Conservation (phyloP, 1,140 invertebrate species). For the Globodera ellingtonae region DNA sequence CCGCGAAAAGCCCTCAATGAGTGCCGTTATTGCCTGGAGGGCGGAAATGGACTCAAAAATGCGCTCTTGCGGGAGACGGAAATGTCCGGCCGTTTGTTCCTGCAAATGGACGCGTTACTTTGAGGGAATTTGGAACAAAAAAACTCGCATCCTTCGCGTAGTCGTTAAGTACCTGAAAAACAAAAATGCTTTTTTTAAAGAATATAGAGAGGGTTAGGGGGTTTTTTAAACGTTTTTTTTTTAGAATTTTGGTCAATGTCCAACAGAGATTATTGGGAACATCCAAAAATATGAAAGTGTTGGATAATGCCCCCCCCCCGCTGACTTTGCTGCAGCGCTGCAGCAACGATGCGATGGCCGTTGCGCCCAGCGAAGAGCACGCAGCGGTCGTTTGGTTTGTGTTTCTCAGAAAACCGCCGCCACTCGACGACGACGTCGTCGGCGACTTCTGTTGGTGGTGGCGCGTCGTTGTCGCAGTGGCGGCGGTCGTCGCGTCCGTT, state of each 20-base stretch:
- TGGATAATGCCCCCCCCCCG: neutral
- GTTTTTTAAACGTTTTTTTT: neutral
- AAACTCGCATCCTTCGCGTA: conserved; percentile 45
- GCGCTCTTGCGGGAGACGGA: conserved; percentile 55
- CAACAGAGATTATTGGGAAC: too few species aligned
- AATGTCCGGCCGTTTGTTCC: conserved; percentile 47
- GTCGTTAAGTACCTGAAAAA: conserved; percentile 52
- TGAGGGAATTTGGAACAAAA: neutral
- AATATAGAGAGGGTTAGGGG: too few species aligned
- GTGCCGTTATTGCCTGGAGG: conserved; percentile 49
- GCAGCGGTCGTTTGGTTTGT: conserved; percentile 18
- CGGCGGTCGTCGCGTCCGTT: conserved; percentile 20
- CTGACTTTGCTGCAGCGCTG: conserved; percentile 54
- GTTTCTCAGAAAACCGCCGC: conserved; percentile 8
- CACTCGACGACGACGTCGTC: neutral
- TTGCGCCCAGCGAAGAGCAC: conserved; percentile 47
- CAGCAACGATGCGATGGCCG: conserved; percentile 54
- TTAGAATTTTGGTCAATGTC: neutral
- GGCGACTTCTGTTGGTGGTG: neutral
- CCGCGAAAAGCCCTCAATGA: conserved; percentile 56
- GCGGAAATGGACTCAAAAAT: conserved; percentile 60
- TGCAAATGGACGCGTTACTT: neutral
- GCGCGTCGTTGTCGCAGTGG: conserved; percentile 16
- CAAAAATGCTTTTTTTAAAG: too few species aligned
- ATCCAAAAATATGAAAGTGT: too few species aligned